A percentile compares a stretch with the other conserved stretches of the same genome.
Evolutionary conservation across 1,140 invertebrate genomes (phyloP).

Genomic region (Lutraria rhynchaena): DNA sequence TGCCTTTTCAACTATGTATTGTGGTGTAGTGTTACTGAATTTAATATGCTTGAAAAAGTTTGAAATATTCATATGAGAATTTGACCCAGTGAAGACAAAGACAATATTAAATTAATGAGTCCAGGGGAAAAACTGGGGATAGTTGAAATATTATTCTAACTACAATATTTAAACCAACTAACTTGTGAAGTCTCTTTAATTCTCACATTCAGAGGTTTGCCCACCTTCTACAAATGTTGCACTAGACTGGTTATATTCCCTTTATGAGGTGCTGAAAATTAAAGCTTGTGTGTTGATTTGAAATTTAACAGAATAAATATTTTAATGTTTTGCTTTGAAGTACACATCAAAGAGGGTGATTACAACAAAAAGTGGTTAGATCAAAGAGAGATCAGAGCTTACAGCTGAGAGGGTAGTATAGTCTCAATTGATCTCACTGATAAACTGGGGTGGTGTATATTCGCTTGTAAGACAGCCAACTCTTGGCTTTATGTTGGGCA

Average conservation of each 20-base stretch:
- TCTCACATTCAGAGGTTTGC: too few species aligned
- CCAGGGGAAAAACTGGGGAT: background rate
- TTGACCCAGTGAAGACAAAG: slow-evolving; percentile 18
- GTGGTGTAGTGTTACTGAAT: too few species aligned
- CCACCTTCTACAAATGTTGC: too few species aligned
- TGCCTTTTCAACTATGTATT: too few species aligned
- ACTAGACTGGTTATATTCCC: slow-evolving; percentile 15
- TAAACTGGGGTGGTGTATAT: slow-evolving; percentile 22
- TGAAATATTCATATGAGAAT: too few species aligned
- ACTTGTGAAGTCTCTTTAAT: too few species aligned
- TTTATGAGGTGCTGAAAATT: slow-evolving; percentile 58
- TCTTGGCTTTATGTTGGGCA: too few species aligned
- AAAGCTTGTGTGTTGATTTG: slow-evolving; percentile 57
- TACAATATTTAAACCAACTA: too few species aligned
- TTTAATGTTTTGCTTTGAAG: slow-evolving; percentile 59
- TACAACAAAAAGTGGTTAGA: slow-evolving; percentile 48
- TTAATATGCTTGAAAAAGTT: too few species aligned
- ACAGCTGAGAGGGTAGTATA: slow-evolving; percentile 40
- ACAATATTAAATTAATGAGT: slow-evolving; percentile 32
- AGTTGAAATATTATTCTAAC: too few species aligned
- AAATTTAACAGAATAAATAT: slow-evolving; percentile 63
- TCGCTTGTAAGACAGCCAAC: background rate
- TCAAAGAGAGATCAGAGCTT: slow-evolving; percentile 43
- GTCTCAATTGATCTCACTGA: slow-evolving; percentile 34
- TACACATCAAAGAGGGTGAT: slow-evolving; percentile 54